Evolutionary conservation across 2,113 vertebrate genomes (phyloP), one percentile per base, ranked within the genome.

Genomic region (western clawed frog (Xenopus tropicalis)): DNA sequence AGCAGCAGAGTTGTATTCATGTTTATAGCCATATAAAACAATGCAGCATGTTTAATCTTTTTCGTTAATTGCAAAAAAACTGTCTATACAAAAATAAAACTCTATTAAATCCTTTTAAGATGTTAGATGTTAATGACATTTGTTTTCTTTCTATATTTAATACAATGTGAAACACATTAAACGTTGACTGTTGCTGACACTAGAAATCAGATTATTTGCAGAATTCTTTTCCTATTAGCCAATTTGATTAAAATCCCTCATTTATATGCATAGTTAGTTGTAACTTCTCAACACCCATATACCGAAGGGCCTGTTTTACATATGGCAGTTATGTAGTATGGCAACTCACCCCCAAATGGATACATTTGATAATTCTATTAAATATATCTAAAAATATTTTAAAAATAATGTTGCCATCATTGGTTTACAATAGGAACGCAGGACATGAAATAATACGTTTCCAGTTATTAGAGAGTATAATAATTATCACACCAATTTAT

Each of bases 21-120:
- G 21, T 61, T 78, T 74, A 68, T 59, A 20, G 68, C 10, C 16
- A 59, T n/a, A 54, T 57, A 77, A 79, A 72, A 57, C 1, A 65
- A 25, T 74, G 25, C 4, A 4, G 56, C 23, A 71, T 52, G 6
- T 14, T 63, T 43, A 70, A 17, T 54, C 72, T 48, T 21, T 72
- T 46, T 16, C 58, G 37, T 17, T 67, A 61, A 61, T 74, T 51
- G 54, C 7, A 23, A 19, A 66, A 66, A 24, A 66, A 58, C 63
- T 57, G 52, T 37, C 52, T 46, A 67, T 48, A 63, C 58, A 48
- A 66, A 65, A 73, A 73, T 58, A 14, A 20, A 4, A 20, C 62
- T 66, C 6, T 57, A 66, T 23, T 14, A 61, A 14, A 20, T 23
- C 58, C 24, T 11, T 24, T 73, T 58, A 66, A 73, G 58, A 43